A percentile compares a stretch with the other conserved stretches of the same genome.
These are phyloP conservation scores for Eira barbara DNA, from an alignment of 2,113 vertebrate genomes.

Conservation along the genomic window DNA sequence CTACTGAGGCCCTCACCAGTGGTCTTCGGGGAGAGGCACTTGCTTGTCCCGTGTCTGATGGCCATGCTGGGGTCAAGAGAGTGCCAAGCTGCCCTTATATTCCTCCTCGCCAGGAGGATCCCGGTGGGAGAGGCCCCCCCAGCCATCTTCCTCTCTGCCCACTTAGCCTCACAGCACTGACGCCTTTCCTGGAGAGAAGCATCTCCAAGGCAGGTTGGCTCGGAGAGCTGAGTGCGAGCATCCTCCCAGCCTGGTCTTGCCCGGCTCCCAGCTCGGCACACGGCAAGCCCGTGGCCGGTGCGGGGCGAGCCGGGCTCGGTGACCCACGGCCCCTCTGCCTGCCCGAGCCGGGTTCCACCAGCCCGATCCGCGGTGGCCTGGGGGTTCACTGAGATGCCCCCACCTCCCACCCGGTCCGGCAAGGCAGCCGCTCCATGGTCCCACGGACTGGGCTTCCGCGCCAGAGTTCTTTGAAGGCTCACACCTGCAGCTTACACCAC, in stretches of 20 bases:
- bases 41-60: too few relatives aligned
- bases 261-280: fast-evolving
- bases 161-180: fast-evolving
- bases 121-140: fast-evolving
- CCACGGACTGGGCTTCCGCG: fast-evolving
- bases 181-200: fast-evolving
- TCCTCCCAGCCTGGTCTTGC: fast-evolving
- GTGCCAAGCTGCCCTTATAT: fast-evolving
- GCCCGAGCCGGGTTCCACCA: too few relatives aligned
- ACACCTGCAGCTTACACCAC: fast-evolving
- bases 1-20: fast-evolving
- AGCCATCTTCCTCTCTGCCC: fast-evolving
- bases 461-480: fast-evolving
- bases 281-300: background rate
- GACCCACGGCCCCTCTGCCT: background rate
- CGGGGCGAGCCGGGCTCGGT: background rate
- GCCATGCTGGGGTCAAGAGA: background rate
- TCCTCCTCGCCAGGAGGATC: too few relatives aligned
- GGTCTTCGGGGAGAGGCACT: background rate
- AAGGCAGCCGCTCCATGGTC: fast-evolving
- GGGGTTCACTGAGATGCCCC: fast-evolving
- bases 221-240: fast-evolving
- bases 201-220: fast-evolving
- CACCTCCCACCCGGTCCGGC: background rate
- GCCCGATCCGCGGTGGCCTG: background rate